Base-by-base conservation (phyloP, 2,797 vertebrate species). In the Australoheros facetus region DNA sequence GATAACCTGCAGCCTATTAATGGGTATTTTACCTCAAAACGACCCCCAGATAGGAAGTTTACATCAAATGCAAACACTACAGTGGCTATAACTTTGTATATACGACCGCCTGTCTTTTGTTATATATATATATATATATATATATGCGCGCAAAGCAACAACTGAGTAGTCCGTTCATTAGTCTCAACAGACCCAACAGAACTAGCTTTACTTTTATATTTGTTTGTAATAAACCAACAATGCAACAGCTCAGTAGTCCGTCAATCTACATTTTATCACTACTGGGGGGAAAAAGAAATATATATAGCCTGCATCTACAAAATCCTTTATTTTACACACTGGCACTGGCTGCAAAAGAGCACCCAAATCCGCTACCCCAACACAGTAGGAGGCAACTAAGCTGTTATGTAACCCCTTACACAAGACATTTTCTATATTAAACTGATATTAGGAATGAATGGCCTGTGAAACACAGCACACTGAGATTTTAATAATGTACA, bases 321-420 rank as follows among this genome's bases (percentile, higher is more conserved):
- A 87, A 80, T 56, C 7, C 37, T 75, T 62, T 39, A 58, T 78
- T 79, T 83, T 79, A 71, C 30, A 21, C 3, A 74, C 53, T 57
- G 64, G 21, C 48, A 55, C 56, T 64, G 56, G 55, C 72, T 91
- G 76, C 79, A 85, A 87, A 87, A 57, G 80, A 92, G 81, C 78
- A 92, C 82, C 90, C 85, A 86, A 91, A 88, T 87, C 86, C 51
- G 13, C 77, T 82, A 83, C 80, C 80, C 77, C 79, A 84, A 79
- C 72, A 21, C 90, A 87, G 88, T 91, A 87, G 89, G 90, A 89
- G 90, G 87, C 80, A 87, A 71, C 88, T 91, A 89, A 92, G 87
- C 91, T 86, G 82, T 96, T 96, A 96, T 85, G 89, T 93, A 96
- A 95, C 92, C 79, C 85, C 90, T 95, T 94, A 94, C 78, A 94